Base-by-base conservation (phyloP, 2,888 invertebrate genomes). In the Cheilosia pagana region DNA sequence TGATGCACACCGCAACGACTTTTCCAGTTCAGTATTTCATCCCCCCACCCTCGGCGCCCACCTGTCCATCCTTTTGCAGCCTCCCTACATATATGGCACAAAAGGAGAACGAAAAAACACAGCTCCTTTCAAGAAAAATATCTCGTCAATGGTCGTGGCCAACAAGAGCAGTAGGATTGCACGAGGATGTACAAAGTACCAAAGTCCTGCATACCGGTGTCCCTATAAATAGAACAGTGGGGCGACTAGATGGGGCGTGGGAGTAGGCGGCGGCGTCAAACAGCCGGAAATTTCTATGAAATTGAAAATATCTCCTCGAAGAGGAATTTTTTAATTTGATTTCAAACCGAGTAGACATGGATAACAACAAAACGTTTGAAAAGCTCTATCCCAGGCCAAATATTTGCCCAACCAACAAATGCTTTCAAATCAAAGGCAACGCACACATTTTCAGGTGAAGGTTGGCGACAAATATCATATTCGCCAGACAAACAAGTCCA, bases 301-400 rank as follows among this genome's bases (percentile, higher is more conserved):
- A 55, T 68, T 53, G 53, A 68, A 68, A 68, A 68, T 68, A 68
- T 10, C 2, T 55, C 19, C 28, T n/a, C 16, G 16, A n/a, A 16
- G 25, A 19, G 23, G 53, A 68, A 55, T 68, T 55, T 67, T 43
- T 68, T 43, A 55, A 68, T 68, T 68, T 55, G 67, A 43, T 31
- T 53, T 67, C 23, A 21, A 39, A 35, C 28, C 12, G n/a, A 63
- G 21, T 21, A 45, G 41, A n/a, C n/a, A n/a, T n/a, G 41, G 25
- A 16, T 23, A 41, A n/a, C 10, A 41, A 23, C 23, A 41, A n/a
- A 35, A 16, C 35, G 39, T 12, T 19, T 35, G 19, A 35, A 35
- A 12, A 28, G n/a, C n/a, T 28, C 8, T 28, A 8, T 6, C 8
- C 28, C 28, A 8, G 57, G 6, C n/a, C 35, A 48, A 48, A 35